Evolutionary conservation across 2,888 invertebrate genomes (phyloP), one percentile per base, ranked within the genome.

Genomic region (Orchestes rusci): DNA sequence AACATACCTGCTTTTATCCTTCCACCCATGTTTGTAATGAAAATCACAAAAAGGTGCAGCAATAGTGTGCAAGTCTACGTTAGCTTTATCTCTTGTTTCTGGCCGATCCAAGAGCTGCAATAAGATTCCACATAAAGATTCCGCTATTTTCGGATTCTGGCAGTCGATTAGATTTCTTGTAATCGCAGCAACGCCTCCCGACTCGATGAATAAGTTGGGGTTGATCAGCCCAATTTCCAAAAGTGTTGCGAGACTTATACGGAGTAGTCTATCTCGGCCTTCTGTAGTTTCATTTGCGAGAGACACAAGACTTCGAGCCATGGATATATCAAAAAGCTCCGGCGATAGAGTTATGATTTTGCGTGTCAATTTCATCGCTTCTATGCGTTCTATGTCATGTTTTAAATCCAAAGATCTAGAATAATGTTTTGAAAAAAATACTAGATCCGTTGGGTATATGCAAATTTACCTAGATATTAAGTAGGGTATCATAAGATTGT

Each of bases 11-110:
- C 77, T 80, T 56, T 79, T 76, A 60, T 83, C 82, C 63, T 79
- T 78, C 58, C 82, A 84, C 16, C 79, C 78, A 44, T 81, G 75
- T 50, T 81, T 73, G 64, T 81, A 80, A 64, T 91, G 90, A 62
- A 90, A 84, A 69, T 95, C 95, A 61, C 94, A 93, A 65, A 94
- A 92, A 0, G 95, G 94, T 12, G 94, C 91, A 45, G 91, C 82
- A 36, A 97, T 76, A 66, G 86, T 86, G 66, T 91, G 79, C 44
- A 95, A 75, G 64, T 92, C 86, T 18, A 92, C 77, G 23, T 79
- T 77, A 10, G 86, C 84, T 39, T 78, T 75, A 55, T 75, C 73
- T 41, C 95, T 74, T 2, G 91, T 87, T 29, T 77, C 73, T 0
- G 94, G 94, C 65, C 82, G 82, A 67, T 92, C 89, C 34, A 94